phyloP scores from a whole-genome alignment of 2,113 vertebrate genomes.

The Orientallactaga bullata region DNA sequence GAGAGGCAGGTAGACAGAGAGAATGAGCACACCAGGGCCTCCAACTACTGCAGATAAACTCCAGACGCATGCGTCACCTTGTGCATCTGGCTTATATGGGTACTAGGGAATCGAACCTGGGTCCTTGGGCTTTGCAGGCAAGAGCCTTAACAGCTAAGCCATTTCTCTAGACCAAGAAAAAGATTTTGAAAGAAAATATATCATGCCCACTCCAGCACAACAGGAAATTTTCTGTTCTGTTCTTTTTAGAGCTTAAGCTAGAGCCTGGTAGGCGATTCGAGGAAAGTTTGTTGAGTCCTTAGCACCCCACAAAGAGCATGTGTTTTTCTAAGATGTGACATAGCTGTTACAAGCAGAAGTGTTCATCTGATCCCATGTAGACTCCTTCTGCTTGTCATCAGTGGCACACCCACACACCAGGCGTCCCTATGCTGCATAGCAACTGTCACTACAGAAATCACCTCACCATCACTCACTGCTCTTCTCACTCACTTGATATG shows the following conservation, averaged over 20 bases:
- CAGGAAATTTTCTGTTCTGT: background rate
- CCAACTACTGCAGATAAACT: too few relatives aligned
- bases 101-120: too few relatives aligned
- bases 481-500: background rate
- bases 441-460: background rate
- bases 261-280: background rate
- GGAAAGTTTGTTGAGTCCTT: background rate
- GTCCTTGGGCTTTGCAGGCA: too few relatives aligned
- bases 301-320: background rate
- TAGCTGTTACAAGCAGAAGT: background rate
- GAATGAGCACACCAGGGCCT: too few relatives aligned
- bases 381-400: background rate
- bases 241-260: background rate
- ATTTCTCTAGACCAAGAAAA: too few relatives aligned
- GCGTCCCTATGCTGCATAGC: background rate
- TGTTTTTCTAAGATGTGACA: background rate
- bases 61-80: too few relatives aligned
- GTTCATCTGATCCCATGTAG: background rate
- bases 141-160: too few relatives aligned
- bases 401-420: accelerated
- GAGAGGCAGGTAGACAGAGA: too few relatives aligned
- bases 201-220: too few relatives aligned
- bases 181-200: background rate
- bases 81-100: too few relatives aligned
- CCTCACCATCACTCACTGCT: background rate